These are phyloP conservation scores for Lasiommata megera DNA, from an alignment of 2,888 invertebrate species.

Conservation along the genomic window DNA sequence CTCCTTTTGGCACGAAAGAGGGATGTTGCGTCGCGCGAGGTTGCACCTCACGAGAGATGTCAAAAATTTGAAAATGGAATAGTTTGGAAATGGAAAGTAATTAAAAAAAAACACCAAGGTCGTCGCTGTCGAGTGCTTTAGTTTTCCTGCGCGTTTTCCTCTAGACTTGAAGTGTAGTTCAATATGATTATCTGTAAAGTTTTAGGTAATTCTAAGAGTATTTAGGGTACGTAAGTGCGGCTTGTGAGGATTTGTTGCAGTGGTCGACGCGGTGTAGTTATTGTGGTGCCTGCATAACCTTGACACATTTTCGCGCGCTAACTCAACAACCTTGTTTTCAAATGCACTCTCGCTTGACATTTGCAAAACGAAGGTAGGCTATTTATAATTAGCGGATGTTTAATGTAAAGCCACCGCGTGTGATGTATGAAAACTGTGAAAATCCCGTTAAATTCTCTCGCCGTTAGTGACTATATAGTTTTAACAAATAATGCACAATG, in stretches of 20 bases:
- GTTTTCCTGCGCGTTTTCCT: constrained; percentile 26
- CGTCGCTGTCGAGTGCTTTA: constrained; percentile 39
- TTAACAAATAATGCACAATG: constrained; percentile 18
- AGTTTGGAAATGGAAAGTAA: constrained; percentile 53
- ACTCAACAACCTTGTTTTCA: constrained; percentile 68
- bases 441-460: background rate
- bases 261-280: constrained; percentile 57
- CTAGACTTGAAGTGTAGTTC: constrained; percentile 30
- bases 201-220: constrained; percentile 30
- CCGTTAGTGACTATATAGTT: background rate
- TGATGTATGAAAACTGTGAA: constrained; percentile 10
- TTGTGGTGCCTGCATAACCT: constrained; percentile 66
- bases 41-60: constrained; percentile 56
- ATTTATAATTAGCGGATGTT: constrained; percentile 53
- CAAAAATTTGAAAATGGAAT: constrained; percentile 68
- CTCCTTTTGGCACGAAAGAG: constrained; percentile 54
- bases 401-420: constrained; percentile 29
- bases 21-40: constrained; percentile 68
- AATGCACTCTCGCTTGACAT: constrained; percentile 73
- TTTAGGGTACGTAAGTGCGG: constrained; percentile 40
- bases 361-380: constrained; percentile 57
- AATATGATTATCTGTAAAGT: constrained; percentile 24
- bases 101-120: constrained; percentile 35
- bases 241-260: constrained; percentile 54
- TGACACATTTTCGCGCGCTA: constrained; percentile 78